phyloP scores from a whole-genome alignment of 2,888 invertebrate species.

The Phorcus lineatus region DNA sequence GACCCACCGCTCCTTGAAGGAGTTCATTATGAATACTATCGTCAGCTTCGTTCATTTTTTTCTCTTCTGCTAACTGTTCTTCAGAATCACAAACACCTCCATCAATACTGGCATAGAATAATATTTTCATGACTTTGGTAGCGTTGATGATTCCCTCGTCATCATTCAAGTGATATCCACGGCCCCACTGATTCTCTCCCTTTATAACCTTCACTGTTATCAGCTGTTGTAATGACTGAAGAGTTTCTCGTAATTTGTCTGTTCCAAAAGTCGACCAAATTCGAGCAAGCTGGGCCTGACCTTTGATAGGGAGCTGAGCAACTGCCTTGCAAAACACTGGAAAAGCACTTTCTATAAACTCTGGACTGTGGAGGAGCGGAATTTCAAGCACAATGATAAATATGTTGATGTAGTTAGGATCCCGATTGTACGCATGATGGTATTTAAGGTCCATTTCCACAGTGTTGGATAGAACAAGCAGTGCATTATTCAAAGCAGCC shows the following conservation, averaged over 20 bases:
- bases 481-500: constrained; percentile 85
- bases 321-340: constrained; percentile 85
- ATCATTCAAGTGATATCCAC: constrained; percentile 85
- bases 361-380: constrained; percentile 80
- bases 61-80: constrained; percentile 68
- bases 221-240: constrained; percentile 84
- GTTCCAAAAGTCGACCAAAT: constrained; percentile 82
- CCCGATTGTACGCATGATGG: constrained; percentile 75
- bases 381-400: constrained; percentile 88
- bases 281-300: constrained; percentile 87
- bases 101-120: constrained; percentile 87
- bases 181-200: constrained; percentile 79
- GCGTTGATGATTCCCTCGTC: constrained; percentile 89
- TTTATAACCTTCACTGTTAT: constrained; percentile 85
- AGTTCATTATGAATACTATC: constrained; percentile 56
- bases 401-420: constrained; percentile 79
- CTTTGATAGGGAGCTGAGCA: constrained; percentile 83
- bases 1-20: constrained; percentile 68
- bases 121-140: constrained; percentile 88
- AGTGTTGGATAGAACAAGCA: constrained; percentile 84
- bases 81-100: constrained; percentile 80
- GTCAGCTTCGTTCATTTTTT: constrained; percentile 48
- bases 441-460: constrained; percentile 84
- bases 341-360: constrained; percentile 88
- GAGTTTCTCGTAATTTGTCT: constrained; percentile 57